phyloP scores from a whole-genome alignment of 1,140 invertebrate species.

The Rhopalosiphum maidis region DNA sequence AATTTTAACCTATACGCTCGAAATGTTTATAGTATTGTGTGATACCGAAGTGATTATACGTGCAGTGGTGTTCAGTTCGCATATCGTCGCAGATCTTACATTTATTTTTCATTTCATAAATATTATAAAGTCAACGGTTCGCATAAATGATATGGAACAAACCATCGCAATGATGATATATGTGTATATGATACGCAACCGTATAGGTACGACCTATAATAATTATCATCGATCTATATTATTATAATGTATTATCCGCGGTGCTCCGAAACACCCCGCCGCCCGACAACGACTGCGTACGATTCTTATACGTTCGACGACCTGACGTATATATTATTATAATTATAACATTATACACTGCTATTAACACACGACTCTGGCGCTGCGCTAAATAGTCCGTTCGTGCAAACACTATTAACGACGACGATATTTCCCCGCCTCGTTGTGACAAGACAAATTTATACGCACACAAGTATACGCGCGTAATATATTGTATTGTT shows the following conservation, averaged over 20 bases:
- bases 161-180: neutral
- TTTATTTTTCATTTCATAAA: neutral
- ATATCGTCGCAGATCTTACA: no score
- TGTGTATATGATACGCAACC: neutral
- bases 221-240: neutral
- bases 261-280: neutral
- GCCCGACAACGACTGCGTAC: neutral
- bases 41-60: no score
- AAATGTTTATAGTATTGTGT: no score
- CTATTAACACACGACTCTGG: neutral
- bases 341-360: neutral
- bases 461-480: neutral
- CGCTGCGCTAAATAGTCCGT: conserved; percentile 8
- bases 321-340: neutral
- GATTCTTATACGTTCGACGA: neutral
- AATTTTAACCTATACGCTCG: no score
- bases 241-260: neutral
- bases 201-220: neutral
- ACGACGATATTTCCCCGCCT: neutral
- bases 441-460: conserved; percentile 45
- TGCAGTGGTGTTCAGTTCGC: no score
- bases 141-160: neutral
- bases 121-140: neutral
- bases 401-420: conserved; percentile 41
- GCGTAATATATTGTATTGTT: neutral